Evolutionary conservation across 2,113 vertebrate species (phyloP), one percentile per base, ranked within the genome.

Genomic region (Engraulis encrasicolus): DNA sequence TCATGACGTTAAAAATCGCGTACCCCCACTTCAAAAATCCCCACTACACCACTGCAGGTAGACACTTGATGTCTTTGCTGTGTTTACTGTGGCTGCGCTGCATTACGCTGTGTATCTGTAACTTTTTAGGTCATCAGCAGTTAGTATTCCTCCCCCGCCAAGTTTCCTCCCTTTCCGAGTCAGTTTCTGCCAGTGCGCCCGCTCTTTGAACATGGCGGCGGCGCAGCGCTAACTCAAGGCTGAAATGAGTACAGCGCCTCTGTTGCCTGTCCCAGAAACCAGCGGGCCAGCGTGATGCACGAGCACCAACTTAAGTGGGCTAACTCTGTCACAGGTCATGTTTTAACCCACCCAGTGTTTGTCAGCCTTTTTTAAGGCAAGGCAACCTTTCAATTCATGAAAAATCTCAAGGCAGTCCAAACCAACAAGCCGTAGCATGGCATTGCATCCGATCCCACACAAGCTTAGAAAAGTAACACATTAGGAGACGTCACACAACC

Each of bases 201-300:
- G n/a, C 66, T 36, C 66, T 74, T 27, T 34, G 27, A 74, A 74
- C 66, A 74, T 74, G 66, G 66, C n/a, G n/a, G n/a, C n/a, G n/a
- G n/a, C n/a, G n/a, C n/a, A n/a, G n/a, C 66, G 31, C 15, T 34
- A 15, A 74, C 66, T 74, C 31, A 74, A 74, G 34, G 66, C 66
- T 34, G 31, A 74, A 74, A 74, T 74, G 66, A 74, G 66, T 74
- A 17, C 66, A 74, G 66, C 27, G 66, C 66, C 66, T 74, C 40
- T 80, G 83, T 37, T 78, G 17, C n/a, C 6, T n/a, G 18, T 31
- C 48, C 50, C 66, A 45, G 66, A 40, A 81, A 48, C 36, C 40
- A 27, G 2, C 18, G 20, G 48, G 79, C 48, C 52, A 74, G 74
- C 34, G 45, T 49, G 77, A 50, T 78, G 38, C 45, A 79, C 79